phyloP scores from a whole-genome alignment of 2,888 invertebrate species.

The Incurvaria masculella region DNA sequence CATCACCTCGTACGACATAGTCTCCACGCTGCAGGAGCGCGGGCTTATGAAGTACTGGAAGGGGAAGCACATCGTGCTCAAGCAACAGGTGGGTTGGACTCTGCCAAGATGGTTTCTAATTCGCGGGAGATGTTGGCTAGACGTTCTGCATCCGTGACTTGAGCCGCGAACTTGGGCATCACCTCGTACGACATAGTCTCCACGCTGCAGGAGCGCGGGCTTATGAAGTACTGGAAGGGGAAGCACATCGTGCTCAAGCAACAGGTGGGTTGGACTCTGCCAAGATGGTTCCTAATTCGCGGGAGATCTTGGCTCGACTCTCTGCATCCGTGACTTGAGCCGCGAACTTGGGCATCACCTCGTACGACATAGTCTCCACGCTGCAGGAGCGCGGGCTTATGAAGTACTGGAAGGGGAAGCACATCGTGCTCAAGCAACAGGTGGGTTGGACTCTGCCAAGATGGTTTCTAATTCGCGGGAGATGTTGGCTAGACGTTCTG shows the following conservation, averaged over 20 bases:
- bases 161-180: conserved; percentile 87
- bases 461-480: too few species aligned
- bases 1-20: conserved; percentile 95
- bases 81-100: conserved; percentile 70
- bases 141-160: conserved; percentile 89
- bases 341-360: conserved; percentile 94
- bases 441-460: conserved; percentile 46
- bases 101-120: too few species aligned
- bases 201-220: conserved; percentile 92
- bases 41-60: conserved; percentile 99
- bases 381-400: conserved; percentile 94
- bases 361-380: conserved; percentile 97
- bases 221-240: conserved; percentile 99
- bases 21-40: conserved; percentile 93
- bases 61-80: conserved; percentile 94
- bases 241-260: conserved; percentile 95
- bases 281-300: too few species aligned
- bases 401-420: conserved; percentile 99
- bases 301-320: conserved; percentile 85
- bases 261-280: conserved; percentile 60
- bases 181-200: conserved; percentile 97
- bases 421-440: conserved; percentile 93
- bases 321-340: conserved; percentile 85
- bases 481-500: conserved; percentile 88
- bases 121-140: too few species aligned